These are phyloP conservation scores for Tenthredo scrophulariae DNA, from an alignment of 2,888 invertebrate species.

Conservation along the genomic window DNA sequence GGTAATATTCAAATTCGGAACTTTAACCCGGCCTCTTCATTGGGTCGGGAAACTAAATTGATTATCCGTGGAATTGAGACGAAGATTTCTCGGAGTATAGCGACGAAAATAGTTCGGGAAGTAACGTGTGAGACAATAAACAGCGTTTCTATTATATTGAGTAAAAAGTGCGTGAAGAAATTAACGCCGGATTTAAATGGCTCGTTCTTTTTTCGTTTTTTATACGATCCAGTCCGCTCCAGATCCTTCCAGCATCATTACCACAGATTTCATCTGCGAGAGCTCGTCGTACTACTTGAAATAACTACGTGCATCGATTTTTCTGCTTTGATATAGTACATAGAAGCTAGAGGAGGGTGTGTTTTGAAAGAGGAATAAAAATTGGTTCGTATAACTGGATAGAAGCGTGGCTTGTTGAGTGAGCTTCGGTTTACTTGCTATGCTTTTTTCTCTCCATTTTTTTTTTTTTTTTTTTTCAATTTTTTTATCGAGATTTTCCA, in stretches of 20 bases:
- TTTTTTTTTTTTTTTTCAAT: background rate
- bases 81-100: background rate
- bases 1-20: no score
- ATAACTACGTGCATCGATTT: constrained; percentile 45
- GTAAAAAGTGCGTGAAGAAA: background rate
- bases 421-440: constrained; percentile 32
- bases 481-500: background rate
- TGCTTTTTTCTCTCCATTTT: background rate
- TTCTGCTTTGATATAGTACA: background rate
- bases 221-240: background rate
- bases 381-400: constrained; percentile 54
- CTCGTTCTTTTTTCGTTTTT: background rate
- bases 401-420: constrained; percentile 26
- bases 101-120: background rate
- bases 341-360: background rate
- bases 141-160: background rate
- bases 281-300: constrained; percentile 13
- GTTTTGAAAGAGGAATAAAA: constrained; percentile 46
- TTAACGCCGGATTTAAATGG: background rate
- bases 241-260: constrained; percentile 26
- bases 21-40: background rate
- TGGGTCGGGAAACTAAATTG: background rate
- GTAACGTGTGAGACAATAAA: background rate
- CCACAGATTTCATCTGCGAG: background rate
- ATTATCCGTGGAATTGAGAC: background rate